Conservation (phyloP, 2,888 invertebrate genomes). For the Lysandra coridon region DNA sequence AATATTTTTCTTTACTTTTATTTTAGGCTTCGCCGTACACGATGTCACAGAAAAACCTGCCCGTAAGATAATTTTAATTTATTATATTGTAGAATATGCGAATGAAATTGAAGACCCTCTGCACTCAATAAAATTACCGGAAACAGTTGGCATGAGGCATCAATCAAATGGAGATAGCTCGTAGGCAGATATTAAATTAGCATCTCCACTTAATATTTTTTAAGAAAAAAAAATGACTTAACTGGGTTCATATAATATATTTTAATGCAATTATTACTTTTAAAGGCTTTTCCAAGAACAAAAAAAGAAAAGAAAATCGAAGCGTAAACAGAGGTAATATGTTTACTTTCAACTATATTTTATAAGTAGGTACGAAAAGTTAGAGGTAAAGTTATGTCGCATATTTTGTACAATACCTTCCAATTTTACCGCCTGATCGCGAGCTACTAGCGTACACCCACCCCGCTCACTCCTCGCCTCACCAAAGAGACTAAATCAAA, state of each 20-base stretch:
- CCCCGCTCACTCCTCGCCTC: too few relatives aligned
- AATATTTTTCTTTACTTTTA: constrained; percentile 37
- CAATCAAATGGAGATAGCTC: constrained; percentile 39
- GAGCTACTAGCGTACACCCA: too few relatives aligned
- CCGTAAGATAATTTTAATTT: constrained; percentile 47
- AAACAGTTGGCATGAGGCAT: too few relatives aligned
- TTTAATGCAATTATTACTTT: neutral
- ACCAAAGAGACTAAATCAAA: too few relatives aligned
- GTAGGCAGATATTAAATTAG: neutral
- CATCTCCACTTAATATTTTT: constrained; percentile 32
- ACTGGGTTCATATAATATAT: neutral
- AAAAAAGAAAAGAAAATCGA: constrained; percentile 42
- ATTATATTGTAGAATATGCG: neutral
- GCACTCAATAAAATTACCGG: too few relatives aligned
- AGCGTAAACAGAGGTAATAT: constrained; percentile 42
- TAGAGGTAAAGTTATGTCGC: too few relatives aligned
- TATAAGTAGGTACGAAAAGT: too few relatives aligned
- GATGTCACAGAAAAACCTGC: constrained; percentile 58
- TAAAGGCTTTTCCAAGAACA: neutral
- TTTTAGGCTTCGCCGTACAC: constrained; percentile 56
- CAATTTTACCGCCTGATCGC: too few relatives aligned
- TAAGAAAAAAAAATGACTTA: neutral
- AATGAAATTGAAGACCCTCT: too few relatives aligned
- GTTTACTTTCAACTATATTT: neutral
- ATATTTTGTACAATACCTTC: too few relatives aligned